Conservation (phyloP, 2,797 vertebrate genomes). For the Sciurus vulgaris region DNA sequence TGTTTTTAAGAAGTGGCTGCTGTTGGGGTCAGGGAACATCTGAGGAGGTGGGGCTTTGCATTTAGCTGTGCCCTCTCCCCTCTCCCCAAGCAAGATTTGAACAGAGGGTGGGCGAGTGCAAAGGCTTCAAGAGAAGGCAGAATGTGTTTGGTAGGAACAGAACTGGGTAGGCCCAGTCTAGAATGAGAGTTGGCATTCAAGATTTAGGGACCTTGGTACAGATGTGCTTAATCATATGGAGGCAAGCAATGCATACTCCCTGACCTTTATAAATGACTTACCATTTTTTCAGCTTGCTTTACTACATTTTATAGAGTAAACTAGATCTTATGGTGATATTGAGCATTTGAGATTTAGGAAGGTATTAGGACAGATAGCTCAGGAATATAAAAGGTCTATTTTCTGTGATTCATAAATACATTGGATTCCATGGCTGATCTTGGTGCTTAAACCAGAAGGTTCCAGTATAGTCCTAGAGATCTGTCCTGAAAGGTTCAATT, state of each 20-base stretch:
- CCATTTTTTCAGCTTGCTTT: slow-evolving; percentile 47
- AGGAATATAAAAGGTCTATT: slow-evolving; percentile 66
- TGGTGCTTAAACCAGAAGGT: slow-evolving; percentile 77
- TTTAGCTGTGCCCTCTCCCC: slow-evolving; percentile 11
- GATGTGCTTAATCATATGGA: slow-evolving; percentile 37
- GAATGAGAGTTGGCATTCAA: slow-evolving; percentile 39
- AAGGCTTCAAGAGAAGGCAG: slow-evolving; percentile 24
- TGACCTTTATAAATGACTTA: slow-evolving; percentile 62
- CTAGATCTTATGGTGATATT: slow-evolving; percentile 6
- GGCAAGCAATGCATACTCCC: slow-evolving; percentile 46
- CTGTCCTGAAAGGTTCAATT: slow-evolving; percentile 59
- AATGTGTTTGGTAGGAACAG: slow-evolving; percentile 47
- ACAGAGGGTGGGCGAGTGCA: neutral
- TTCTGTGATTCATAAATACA: slow-evolving; percentile 49
- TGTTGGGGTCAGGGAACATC: slow-evolving; percentile 22
- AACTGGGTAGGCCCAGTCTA: neutral
- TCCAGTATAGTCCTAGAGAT: slow-evolving; percentile 63
- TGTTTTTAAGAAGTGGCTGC: slow-evolving; percentile 47
- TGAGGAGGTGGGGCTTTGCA: slow-evolving; percentile 7
- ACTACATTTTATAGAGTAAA: slow-evolving; percentile 63
- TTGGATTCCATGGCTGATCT: slow-evolving; percentile 64
- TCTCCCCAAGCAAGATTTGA: slow-evolving; percentile 40
- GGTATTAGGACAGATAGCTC: slow-evolving; percentile 66
- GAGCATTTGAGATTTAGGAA: slow-evolving; percentile 68
- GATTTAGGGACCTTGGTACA: slow-evolving; percentile 32